Conservation (phyloP, 2,888 invertebrate genomes). For the Blastobasis adustella region DNA sequence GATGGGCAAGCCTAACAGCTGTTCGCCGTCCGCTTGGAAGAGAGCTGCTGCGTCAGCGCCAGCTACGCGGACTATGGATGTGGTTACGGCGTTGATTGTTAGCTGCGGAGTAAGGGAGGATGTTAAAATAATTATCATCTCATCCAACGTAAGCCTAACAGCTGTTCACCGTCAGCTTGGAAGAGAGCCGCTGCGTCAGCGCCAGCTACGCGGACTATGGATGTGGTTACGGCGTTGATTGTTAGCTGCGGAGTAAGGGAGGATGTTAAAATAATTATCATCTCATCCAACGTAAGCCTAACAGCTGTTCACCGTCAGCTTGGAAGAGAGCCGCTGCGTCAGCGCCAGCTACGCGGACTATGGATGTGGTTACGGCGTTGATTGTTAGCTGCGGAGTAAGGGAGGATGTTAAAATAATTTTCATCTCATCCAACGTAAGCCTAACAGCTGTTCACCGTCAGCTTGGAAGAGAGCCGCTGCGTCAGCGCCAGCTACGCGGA, state of each 20-base stretch:
- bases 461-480: conserved; percentile 72
- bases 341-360: conserved; percentile 46
- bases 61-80: conserved; percentile 44
- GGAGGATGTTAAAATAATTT: no score
- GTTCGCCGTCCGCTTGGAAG: conserved; percentile 71
- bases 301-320: conserved; percentile 65
- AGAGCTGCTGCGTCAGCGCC: conserved; percentile 63
- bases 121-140: no score
- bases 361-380: conserved; percentile 53
- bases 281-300: conserved; percentile 46
- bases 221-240: conserved; percentile 56
- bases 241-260: conserved; percentile 36
- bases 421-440: conserved; percentile 30
- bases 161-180: conserved; percentile 67
- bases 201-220: conserved; percentile 46
- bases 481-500: conserved; percentile 52
- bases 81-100: conserved; percentile 57
- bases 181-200: conserved; percentile 68
- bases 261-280: no score
- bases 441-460: conserved; percentile 65
- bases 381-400: conserved; percentile 43
- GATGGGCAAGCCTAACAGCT: conserved; percentile 65
- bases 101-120: conserved; percentile 31
- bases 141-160: conserved; percentile 56
- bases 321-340: conserved; percentile 72